Evolutionary conservation across 2,113 vertebrate species (phyloP).

Genomic region (Phylloscopus trochilus): DNA sequence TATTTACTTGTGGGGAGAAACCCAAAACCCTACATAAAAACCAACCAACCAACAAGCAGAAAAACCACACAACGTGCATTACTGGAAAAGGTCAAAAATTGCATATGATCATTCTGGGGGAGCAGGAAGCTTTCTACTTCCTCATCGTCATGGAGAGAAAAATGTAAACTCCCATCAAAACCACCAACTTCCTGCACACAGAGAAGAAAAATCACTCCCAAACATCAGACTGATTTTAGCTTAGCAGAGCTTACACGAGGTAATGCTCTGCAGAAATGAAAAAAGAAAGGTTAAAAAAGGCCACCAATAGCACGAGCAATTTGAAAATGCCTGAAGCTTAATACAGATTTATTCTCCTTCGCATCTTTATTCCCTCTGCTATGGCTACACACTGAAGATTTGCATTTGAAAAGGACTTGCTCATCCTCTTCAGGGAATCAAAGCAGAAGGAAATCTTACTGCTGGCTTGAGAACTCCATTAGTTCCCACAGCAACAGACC

Average conservation of each 20-base stretch:
- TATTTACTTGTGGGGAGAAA: not conserved
- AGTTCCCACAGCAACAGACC: conserved; percentile 27
- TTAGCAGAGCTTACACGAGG: not conserved
- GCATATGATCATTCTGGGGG: not conserved
- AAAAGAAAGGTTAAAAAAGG: not conserved
- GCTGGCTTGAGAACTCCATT: conserved; percentile 7
- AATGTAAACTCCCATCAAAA: not conserved
- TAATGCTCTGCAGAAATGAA: not conserved
- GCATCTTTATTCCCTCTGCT: not conserved
- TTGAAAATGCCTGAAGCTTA: conserved; percentile 11
- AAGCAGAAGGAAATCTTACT: conserved; percentile 18
- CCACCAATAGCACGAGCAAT: not conserved
- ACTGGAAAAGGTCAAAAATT: not conserved
- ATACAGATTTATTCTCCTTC: not conserved
- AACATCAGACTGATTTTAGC: not conserved
- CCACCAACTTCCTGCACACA: not conserved
- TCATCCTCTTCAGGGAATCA: conserved; percentile 14
- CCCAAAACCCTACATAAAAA: not conserved
- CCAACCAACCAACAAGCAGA: not conserved
- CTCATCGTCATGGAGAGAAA: not conserved
- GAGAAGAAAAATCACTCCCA: not conserved
- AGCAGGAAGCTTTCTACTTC: not conserved
- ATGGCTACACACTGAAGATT: not conserved
- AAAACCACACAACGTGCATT: fast-evolving
- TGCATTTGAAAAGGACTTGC: conserved; percentile 29